A percentile compares a stretch with the other conserved stretches of the same genome.
phyloP scores from a whole-genome alignment of 1,140 invertebrate genomes.

The Leptinotarsa defecta region DNA sequence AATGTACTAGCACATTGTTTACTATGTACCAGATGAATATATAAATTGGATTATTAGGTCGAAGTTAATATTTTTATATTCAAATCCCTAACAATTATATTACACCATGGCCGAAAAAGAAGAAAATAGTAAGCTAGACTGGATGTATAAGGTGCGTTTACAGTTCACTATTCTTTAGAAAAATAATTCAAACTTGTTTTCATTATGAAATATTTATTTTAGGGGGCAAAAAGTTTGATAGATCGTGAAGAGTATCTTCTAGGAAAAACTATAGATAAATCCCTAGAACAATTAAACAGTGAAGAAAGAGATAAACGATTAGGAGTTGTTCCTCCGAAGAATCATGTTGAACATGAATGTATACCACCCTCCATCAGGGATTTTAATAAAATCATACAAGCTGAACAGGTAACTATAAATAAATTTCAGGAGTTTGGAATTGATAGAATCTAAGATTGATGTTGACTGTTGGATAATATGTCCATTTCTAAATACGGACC shows the following conservation, averaged over 20 bases:
- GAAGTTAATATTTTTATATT: no score
- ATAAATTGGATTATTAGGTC: no score
- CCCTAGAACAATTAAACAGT: slow-evolving; percentile 71
- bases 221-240: slow-evolving; percentile 71
- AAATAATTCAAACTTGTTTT: not conserved
- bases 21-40: no score
- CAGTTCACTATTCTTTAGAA: not conserved
- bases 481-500: no score
- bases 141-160: slow-evolving; percentile 84
- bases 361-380: slow-evolving; percentile 76
- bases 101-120: slow-evolving; percentile 35
- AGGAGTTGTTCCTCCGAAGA: slow-evolving; percentile 60
- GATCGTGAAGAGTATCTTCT: slow-evolving; percentile 88
- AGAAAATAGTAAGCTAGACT: slow-evolving; percentile 75
- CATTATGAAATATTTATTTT: slow-evolving; percentile 38
- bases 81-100: no score
- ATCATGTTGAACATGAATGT: slow-evolving; percentile 75
- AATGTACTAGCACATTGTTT: no score
- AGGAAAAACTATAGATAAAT: slow-evolving; percentile 86
- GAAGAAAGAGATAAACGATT: slow-evolving; percentile 63
- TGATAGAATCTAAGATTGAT: not conserved
- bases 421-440: not conserved
- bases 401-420: slow-evolving; percentile 57
- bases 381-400: slow-evolving; percentile 58
- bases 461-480: no score